phyloP scores from a whole-genome alignment of 2,888 invertebrate species.

The Poecilus cupreus region DNA sequence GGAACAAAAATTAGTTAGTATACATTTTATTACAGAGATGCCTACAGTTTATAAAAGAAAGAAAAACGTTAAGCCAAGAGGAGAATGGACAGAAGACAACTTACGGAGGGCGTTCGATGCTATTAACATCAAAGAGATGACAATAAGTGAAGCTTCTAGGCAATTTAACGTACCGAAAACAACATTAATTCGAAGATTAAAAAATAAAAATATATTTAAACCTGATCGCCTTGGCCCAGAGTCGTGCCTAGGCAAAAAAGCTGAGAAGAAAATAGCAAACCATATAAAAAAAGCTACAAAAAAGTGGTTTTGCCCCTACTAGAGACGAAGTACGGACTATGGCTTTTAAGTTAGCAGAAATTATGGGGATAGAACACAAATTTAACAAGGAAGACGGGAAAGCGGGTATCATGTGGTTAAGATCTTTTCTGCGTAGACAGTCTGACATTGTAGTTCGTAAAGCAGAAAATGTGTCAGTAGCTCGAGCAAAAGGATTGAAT shows the following conservation, averaged over 20 bases:
- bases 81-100: too few species aligned
- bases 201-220: too few species aligned
- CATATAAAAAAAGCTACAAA: slow-evolving; percentile 62
- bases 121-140: too few species aligned
- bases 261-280: slow-evolving; percentile 60
- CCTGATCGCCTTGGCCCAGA: too few species aligned
- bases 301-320: not conserved
- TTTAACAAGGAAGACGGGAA: slow-evolving; percentile 64
- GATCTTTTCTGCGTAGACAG: slow-evolving; percentile 63
- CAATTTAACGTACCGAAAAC: too few species aligned
- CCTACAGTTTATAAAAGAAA: too few species aligned
- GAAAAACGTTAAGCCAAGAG: too few species aligned
- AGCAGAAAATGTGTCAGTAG: slow-evolving; percentile 65
- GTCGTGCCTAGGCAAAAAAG: slow-evolving; percentile 60
- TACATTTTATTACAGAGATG: too few species aligned
- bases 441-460: slow-evolving; percentile 64
- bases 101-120: too few species aligned
- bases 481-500: slow-evolving; percentile 64
- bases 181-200: too few species aligned
- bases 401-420: slow-evolving; percentile 65
- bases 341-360: slow-evolving; percentile 65
- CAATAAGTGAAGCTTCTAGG: too few species aligned
- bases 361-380: slow-evolving; percentile 62
- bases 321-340: slow-evolving; percentile 61
- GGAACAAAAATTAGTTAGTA: too few species aligned